A percentile compares a stretch with the other conserved stretches of the same genome.
These are phyloP conservation scores for Pelecanus crispus DNA, from an alignment of 2,113 vertebrate genomes.

Conservation along the genomic window DNA sequence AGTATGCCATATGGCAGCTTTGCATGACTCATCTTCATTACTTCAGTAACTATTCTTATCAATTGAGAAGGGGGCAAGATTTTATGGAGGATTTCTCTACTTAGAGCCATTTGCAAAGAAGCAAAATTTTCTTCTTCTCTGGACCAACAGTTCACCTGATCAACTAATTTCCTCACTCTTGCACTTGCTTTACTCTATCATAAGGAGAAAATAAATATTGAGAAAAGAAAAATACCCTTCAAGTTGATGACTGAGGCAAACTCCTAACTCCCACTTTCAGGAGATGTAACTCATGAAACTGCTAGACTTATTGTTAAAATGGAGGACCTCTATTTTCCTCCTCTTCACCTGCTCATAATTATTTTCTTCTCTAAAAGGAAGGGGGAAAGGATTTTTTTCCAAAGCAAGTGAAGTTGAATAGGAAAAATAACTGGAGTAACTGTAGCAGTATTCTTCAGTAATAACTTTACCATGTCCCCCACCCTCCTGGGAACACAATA, in stretches of 20 bases:
- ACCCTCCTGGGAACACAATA: not conserved
- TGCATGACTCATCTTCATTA: not conserved
- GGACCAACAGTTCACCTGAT: not conserved
- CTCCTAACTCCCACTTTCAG: not conserved
- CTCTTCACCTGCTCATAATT: not conserved
- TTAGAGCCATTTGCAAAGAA: not conserved
- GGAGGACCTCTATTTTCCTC: not conserved
- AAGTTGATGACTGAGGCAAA: not conserved
- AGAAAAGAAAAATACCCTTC: not conserved
- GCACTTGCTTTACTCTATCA: not conserved
- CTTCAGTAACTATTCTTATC: not conserved
- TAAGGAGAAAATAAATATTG: not conserved
- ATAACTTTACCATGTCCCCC: not conserved
- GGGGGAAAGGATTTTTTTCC: not conserved
- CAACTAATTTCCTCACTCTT: not conserved
- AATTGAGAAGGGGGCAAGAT: not conserved
- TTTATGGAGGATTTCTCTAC: not conserved
- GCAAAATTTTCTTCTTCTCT: not conserved
- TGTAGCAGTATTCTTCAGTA: not conserved
- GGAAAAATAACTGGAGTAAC: not conserved
- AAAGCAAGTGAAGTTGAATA: not conserved
- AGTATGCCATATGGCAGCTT: not conserved
- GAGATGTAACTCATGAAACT: not conserved
- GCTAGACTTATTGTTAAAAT: not conserved
- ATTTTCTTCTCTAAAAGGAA: not conserved